Evolutionary conservation across 2,113 vertebrate genomes (phyloP), one percentile per base, ranked within the genome.

Genomic region (Propithecus coquereli): DNA sequence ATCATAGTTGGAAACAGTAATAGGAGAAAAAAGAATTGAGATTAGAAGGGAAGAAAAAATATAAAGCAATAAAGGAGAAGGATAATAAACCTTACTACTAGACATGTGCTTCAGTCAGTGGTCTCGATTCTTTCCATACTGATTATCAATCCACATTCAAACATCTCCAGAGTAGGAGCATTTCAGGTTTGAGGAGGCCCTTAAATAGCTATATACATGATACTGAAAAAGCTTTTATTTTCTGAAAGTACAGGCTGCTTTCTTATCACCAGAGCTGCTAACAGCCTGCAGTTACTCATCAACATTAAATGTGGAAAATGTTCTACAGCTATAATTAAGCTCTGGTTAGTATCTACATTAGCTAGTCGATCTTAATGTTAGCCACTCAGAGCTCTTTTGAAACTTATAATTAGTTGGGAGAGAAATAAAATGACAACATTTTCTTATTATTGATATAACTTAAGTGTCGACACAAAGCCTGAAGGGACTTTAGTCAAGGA

Each of bases 361-460:
- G 71, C 83, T 54, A 40, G 70, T 27, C 83, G 68, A 90, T 94
- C 27, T 68, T 92, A 81, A 82, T 13, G 18, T 88, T 59, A 94
- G 65, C 40, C 32, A 32, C 32, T 81, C 88, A 73, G 59, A 94
- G 65, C 30, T 92, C 70, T 71, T 88, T 85, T 85, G 93, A 90
- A 96, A 95, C 70, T 90, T 80, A 65, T 81, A 95, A 92, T 95
- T 94, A 90, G 85, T 45, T 96, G 43, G 34, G 59, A 90, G 71
- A 76, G 34, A 94, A 40, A 83, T 32, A 87, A 97, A 91, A 92
- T 61, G 73, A 59, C 14, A 63, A 79, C 11, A 54, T 93, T 74
- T 80, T 86, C 71, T 94, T 93, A 71, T 43, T 86, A 77, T 37
- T 87, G 59, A 43, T 79, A 22, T 18, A 96, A 83, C 61, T 66